A percentile compares a stretch with the other conserved stretches of the same genome.
Evolutionary conservation across 2,888 invertebrate genomes (phyloP).

Genomic region (Girardia tigrina): DNA sequence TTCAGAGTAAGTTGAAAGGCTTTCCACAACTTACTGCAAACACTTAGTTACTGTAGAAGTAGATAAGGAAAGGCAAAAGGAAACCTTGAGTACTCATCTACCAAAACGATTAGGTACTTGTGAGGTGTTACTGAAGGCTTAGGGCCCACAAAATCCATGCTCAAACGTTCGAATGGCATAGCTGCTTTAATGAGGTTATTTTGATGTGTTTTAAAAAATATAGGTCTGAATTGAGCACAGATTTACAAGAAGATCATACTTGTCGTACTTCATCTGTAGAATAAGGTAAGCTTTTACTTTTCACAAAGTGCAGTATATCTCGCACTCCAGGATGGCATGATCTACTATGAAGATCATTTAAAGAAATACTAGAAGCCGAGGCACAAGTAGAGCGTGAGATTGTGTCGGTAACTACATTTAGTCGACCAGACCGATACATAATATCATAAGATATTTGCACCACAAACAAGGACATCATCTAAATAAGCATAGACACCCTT

Average conservation of each 20-base stretch:
- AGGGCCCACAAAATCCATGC: constrained; percentile 38
- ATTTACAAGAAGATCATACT: constrained; percentile 24
- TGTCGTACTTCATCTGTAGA: constrained; percentile 34
- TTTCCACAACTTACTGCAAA: too few species aligned
- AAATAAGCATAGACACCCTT: constrained; percentile 29
- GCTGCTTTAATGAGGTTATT: constrained; percentile 38
- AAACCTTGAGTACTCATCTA: constrained; percentile 38
- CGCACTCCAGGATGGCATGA: constrained; percentile 38
- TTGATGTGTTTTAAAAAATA: constrained; percentile 29
- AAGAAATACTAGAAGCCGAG: too few species aligned
- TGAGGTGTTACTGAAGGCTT: constrained; percentile 36
- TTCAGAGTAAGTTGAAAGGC: constrained; percentile 25
- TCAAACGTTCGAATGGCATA: constrained; percentile 37
- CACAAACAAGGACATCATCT: constrained; percentile 24
- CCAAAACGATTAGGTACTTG: constrained; percentile 37
- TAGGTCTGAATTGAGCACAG: constrained; percentile 36
- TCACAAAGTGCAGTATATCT: constrained; percentile 37
- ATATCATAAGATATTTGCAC: constrained; percentile 26
- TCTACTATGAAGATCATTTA: constrained; percentile 36
- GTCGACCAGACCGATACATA: constrained; percentile 29
- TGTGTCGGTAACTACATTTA: constrained; percentile 31
- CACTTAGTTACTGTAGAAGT: too few species aligned
- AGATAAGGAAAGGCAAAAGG: too few species aligned
- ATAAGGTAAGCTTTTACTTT: constrained; percentile 37
- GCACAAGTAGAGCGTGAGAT: too few species aligned